Evolutionary conservation across 2,888 invertebrate species (phyloP).

Genomic region (Cloeon dipterum): DNA sequence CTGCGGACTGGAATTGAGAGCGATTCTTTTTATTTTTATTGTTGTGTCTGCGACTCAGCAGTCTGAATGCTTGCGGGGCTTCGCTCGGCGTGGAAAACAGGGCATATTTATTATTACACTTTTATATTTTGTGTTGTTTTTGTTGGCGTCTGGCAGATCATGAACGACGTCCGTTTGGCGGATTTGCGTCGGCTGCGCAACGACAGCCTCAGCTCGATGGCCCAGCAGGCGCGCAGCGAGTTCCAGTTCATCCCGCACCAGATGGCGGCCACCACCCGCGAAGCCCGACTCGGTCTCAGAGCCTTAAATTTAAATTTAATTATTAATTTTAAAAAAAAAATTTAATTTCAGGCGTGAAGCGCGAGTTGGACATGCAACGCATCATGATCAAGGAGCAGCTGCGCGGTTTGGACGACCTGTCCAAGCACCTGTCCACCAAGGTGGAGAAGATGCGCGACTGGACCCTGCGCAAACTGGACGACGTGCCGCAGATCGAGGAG

Average conservation of each 20-base stretch:
- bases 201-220: constrained; percentile 27
- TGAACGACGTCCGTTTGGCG: constrained; percentile 6
- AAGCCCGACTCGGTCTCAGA: constrained; percentile 37
- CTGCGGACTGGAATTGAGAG: too few species aligned
- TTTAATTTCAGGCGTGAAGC: constrained; percentile 27
- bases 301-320: constrained; percentile 11
- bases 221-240: constrained; percentile 30
- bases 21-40: too few species aligned
- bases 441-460: constrained; percentile 19
- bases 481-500: constrained; percentile 29
- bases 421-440: constrained; percentile 26
- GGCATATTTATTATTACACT: too few species aligned
- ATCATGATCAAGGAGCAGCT: constrained; percentile 31
- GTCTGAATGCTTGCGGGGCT: too few species aligned
- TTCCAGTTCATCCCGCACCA: constrained; percentile 34
- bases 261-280: constrained; percentile 29
- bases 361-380: constrained; percentile 29
- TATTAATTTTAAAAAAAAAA: constrained; percentile 3
- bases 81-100: too few species aligned
- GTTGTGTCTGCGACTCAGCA: too few species aligned
- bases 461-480: constrained; percentile 18
- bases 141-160: too few species aligned
- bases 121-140: too few species aligned
- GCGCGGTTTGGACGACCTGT: constrained; percentile 31
- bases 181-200: constrained; percentile 6